phyloP scores from a whole-genome alignment of 2,797 vertebrate species.

The Diglossa cyanea region DNA sequence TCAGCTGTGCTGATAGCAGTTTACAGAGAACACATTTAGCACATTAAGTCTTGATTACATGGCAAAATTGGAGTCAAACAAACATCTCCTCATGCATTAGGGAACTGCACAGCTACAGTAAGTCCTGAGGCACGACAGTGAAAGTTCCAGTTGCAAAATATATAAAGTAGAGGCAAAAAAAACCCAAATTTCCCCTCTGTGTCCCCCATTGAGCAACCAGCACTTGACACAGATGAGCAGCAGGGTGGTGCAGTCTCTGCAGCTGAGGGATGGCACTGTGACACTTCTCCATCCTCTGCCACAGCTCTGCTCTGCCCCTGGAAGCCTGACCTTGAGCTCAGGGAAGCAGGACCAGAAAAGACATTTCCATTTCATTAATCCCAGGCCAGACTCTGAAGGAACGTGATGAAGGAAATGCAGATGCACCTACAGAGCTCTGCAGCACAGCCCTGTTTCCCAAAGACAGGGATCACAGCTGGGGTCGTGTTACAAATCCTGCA shows the following conservation, averaged over 20 bases:
- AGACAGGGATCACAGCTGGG: neutral
- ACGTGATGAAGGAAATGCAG: neutral
- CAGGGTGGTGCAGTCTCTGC: neutral
- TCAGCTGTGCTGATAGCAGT: neutral
- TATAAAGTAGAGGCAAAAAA: neutral
- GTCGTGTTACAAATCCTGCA: neutral
- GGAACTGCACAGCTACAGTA: neutral
- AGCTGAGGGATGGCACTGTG: neutral
- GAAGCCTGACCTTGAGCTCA: neutral
- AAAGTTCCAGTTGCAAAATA: neutral
- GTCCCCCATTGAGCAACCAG: neutral
- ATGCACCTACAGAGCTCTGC: neutral
- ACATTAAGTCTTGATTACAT: neutral
- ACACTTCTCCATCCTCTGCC: neutral
- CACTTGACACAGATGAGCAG: neutral
- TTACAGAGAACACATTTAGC: neutral
- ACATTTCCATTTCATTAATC: neutral
- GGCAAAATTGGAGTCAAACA: neutral
- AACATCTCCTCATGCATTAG: neutral
- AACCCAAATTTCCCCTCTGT: rapidly evolving
- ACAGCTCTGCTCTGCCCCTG: neutral
- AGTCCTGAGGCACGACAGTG: neutral
- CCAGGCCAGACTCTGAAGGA: neutral
- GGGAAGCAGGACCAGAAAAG: neutral
- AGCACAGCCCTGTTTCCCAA: neutral